Conservation (phyloP, 2,113 vertebrate genomes). For the Alligator sinensis region DNA sequence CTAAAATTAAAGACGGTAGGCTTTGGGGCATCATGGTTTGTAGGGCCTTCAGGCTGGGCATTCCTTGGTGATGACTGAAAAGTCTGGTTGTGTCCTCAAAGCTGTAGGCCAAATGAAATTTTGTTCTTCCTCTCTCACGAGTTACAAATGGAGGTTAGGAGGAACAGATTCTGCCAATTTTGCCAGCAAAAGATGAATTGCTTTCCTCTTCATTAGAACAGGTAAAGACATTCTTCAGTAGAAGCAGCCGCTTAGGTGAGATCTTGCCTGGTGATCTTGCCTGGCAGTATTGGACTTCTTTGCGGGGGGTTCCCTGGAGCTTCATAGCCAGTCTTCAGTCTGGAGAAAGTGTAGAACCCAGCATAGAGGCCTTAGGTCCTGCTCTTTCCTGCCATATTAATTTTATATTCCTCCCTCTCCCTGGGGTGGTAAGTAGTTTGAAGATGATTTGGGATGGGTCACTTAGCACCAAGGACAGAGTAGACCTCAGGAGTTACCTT, state of each 20-base stretch:
- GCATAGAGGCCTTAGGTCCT: not conserved
- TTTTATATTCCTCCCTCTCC: rapidly evolving
- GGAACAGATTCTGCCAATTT: not conserved
- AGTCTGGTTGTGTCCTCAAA: not conserved
- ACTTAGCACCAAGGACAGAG: not conserved
- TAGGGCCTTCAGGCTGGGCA: not conserved
- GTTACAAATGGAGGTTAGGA: not conserved
- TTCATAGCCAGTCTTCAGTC: not conserved
- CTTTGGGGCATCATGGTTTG: too few species aligned
- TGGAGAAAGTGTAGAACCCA: not conserved
- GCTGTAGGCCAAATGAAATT: not conserved
- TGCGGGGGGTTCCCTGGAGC: not conserved
- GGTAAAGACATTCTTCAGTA: not conserved
- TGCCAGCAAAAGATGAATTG: not conserved
- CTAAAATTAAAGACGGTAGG: too few species aligned
- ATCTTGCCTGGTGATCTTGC: not conserved
- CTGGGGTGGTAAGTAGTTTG: not conserved
- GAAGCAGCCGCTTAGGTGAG: not conserved
- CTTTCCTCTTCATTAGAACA: not conserved
- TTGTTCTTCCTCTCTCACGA: not conserved
- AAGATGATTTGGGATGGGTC: not conserved
- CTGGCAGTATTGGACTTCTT: not conserved
- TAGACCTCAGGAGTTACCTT: not conserved
- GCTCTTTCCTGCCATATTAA: rapidly evolving
- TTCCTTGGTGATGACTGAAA: rapidly evolving